A percentile compares a stretch with the other conserved stretches of the same genome.
Conservation (phyloP, 2,888 invertebrate species). For the Argyra leucocephala region DNA sequence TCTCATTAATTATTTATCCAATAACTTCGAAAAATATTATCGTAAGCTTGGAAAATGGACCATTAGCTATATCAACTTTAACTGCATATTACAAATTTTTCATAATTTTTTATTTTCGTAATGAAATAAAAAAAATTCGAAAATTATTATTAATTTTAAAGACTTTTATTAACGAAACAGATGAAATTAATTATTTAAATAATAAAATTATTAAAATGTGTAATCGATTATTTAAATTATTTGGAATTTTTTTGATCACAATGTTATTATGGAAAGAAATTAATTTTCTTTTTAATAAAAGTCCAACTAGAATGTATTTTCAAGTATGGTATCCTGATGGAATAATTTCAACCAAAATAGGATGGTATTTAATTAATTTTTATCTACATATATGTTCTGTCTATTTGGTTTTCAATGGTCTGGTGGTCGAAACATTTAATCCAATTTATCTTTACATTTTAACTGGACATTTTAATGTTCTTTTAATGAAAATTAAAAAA, state of each 20-base stretch:
- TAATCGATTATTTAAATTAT: neutral
- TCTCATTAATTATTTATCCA: neutral
- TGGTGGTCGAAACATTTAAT: conserved; percentile 22
- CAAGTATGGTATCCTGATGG: conserved; percentile 25
- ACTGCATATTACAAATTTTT: neutral
- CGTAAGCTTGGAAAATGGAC: neutral
- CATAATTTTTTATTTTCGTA: neutral
- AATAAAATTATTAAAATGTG: neutral
- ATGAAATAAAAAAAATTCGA: neutral
- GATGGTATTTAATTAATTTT: conserved; percentile 20
- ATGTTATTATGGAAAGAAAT: neutral
- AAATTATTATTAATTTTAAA: neutral
- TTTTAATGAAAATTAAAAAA: conserved; percentile 26
- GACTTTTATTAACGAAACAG: neutral
- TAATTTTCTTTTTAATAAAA: neutral
- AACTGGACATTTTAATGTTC: conserved; percentile 24
- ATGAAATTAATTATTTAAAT: neutral
- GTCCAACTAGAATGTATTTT: neutral
- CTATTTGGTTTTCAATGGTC: conserved; percentile 23
- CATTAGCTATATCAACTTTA: neutral
- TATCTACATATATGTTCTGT: conserved; percentile 23
- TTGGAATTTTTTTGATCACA: neutral
- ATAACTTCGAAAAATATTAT: neutral
- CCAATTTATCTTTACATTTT: conserved; percentile 18
- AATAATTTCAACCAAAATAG: conserved; percentile 17